A percentile compares a stretch with the other conserved stretches of the same genome.
These are phyloP conservation scores for Eufriesea mexicana DNA, from an alignment of 1,140 invertebrate genomes.

Conservation along the genomic window DNA sequence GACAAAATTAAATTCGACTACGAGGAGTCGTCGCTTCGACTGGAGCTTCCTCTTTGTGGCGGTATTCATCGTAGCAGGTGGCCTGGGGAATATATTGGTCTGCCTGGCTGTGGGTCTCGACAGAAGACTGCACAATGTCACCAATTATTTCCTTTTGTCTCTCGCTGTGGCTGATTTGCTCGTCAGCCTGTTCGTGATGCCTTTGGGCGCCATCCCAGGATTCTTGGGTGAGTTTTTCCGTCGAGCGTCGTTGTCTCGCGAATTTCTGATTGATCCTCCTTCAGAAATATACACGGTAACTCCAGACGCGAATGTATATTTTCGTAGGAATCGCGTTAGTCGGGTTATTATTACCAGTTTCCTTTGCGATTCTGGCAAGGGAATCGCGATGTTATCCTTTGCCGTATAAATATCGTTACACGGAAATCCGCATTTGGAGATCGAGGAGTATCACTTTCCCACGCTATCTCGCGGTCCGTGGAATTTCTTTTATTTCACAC, in stretches of 20 bases:
- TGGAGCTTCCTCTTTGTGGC: slow-evolving; percentile 91
- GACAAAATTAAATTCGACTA: slow-evolving; percentile 37
- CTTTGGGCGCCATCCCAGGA: slow-evolving; percentile 92
- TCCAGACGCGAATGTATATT: no score
- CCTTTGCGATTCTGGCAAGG: no score
- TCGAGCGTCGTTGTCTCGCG: no score
- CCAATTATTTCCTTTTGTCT: slow-evolving; percentile 97
- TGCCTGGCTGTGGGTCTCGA: slow-evolving; percentile 94
- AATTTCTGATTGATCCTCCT: not conserved
- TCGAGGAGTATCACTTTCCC: not conserved
- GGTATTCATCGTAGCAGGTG: slow-evolving; percentile 92
- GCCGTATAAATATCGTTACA: not conserved
- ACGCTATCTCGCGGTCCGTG: not conserved
- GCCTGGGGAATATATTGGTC: slow-evolving; percentile 95
- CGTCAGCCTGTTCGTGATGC: slow-evolving; percentile 95
- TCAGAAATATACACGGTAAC: not conserved
- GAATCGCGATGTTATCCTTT: not conserved
- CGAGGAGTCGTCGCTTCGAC: slow-evolving; percentile 78
- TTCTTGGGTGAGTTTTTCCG: slow-evolving; percentile 88
- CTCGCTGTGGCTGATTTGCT: slow-evolving; percentile 96
- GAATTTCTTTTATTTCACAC: not conserved
- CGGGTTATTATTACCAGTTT: not conserved
- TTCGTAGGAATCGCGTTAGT: not conserved
- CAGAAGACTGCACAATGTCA: slow-evolving; percentile 93
- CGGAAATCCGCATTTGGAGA: not conserved